These are phyloP conservation scores for Gallinago jamesoni DNA, from an alignment of 2,113 vertebrate genomes.

Conservation along the genomic window DNA sequence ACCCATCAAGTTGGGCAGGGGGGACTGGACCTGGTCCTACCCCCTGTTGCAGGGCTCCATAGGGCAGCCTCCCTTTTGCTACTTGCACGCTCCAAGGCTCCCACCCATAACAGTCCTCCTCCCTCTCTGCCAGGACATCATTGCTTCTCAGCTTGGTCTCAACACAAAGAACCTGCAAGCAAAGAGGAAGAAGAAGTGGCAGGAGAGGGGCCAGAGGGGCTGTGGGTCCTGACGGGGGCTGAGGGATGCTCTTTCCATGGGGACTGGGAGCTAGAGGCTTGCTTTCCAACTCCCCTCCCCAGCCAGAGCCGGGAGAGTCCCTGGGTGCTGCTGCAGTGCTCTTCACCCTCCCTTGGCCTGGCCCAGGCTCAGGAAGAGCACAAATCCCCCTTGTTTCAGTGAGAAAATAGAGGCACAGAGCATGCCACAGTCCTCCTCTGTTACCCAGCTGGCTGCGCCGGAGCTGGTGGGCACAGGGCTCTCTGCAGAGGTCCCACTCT, in stretches of 20 bases:
- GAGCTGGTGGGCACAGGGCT: background rate
- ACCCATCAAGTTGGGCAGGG: background rate
- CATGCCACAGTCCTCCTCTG: slow-evolving; percentile 20
- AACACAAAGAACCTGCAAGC: background rate
- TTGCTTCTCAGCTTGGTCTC: background rate
- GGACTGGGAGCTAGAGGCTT: background rate
- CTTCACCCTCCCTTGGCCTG: background rate
- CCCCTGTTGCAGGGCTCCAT: rapidly evolving
- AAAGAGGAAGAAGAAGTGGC: background rate
- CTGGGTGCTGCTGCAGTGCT: background rate
- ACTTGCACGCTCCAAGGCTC: background rate
- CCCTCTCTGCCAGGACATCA: background rate
- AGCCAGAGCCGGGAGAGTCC: background rate
- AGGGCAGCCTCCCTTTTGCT: background rate
- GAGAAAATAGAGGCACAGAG: slow-evolving; percentile 37
- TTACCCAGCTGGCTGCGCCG: background rate
- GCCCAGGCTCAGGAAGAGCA: slow-evolving; percentile 7
- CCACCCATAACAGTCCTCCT: background rate
- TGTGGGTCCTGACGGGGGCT: rapidly evolving
- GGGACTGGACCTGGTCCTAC: background rate
- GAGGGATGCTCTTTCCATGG: background rate
- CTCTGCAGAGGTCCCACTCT: background rate
- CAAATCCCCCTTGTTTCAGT: slow-evolving; percentile 42
- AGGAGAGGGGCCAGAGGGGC: background rate
- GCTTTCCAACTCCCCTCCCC: background rate